These are phyloP conservation scores for Homarus gammarus DNA, from an alignment of 2,888 invertebrate genomes.

Conservation along the genomic window DNA sequence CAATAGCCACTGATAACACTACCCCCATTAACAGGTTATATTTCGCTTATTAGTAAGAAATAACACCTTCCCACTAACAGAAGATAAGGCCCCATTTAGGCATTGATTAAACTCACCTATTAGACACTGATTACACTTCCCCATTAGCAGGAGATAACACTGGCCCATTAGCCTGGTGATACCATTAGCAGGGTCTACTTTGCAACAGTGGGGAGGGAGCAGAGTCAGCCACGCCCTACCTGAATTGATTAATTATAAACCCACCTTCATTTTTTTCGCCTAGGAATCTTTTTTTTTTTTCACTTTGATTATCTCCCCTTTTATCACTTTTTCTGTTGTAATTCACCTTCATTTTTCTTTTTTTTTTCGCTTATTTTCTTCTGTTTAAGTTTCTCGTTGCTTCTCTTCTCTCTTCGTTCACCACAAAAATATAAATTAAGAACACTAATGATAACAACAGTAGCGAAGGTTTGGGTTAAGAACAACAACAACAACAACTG, in stretches of 20 bases:
- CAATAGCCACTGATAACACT: no score
- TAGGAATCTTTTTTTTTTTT: not conserved
- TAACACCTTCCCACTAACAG: no score
- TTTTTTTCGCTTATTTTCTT: not conserved
- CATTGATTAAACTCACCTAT: no score
- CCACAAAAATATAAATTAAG: no score
- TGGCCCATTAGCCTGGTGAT: not conserved
- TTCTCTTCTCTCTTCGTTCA: not conserved
- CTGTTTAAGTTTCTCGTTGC: constrained; percentile 33
- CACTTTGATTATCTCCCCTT: not conserved
- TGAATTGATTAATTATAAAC: constrained; percentile 17
- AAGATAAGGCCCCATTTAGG: no score
- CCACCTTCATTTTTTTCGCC: not conserved
- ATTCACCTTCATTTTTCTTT: not conserved
- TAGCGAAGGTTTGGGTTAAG: no score
- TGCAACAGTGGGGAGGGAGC: not conserved
- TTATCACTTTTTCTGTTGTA: not conserved
- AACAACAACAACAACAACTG: no score
- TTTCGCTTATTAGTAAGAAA: no score
- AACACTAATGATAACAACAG: no score
- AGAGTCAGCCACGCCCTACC: constrained; percentile 17
- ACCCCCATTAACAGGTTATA: no score
- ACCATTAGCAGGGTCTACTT: constrained; percentile 1
- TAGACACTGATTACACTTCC: no score
- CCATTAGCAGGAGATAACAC: not conserved